Base-by-base conservation (phyloP, 2,797 vertebrate species). In the Lemur catta region DNA sequence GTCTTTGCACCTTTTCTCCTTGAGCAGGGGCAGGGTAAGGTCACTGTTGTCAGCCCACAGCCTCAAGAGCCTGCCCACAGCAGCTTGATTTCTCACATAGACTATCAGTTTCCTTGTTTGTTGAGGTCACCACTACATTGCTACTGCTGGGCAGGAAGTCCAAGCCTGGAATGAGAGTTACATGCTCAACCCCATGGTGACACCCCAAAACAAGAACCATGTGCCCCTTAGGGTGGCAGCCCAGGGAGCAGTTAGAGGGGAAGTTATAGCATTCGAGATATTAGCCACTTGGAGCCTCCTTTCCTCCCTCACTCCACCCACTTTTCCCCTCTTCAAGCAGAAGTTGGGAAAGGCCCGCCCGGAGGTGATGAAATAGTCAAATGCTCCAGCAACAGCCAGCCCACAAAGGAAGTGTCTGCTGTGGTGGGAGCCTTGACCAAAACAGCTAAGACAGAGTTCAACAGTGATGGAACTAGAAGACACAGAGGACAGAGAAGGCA, bases 221-320 rank as follows among this genome's bases (percentile, higher is more conserved):
- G 41, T 89, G 50, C 3, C 4, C 38, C 57, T 89, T 82, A 57
- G n/a, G 57, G 50, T 50, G 35, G 41, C 72, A 91, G 12, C 26
- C 9, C 22, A 74, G n/a, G 11, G n/a, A 24, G 18, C 67, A n/a
- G 9, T 0, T 0, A 61, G 74, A 15, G 0, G 28, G 7, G 75
- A 9, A 93, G 67, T 90, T 75, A 75, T 6, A 92, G 10, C 61
- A 78, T 92, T 28, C 43, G 52, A 90, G 26, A 76, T 81, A 89
- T 43, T 92, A 75, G 28, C 12, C 76, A 74, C 26, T 65, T 22
- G 35, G 90, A 82, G 28, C 33, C 9, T 92, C 50, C 30, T 84
- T 10, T 93, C n/a, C 35, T 67, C 43, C 10, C 0, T 63, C 30
- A 72, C 43, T 81, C 24, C 33, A 84, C 17, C 59, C 57, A 80